Evolutionary conservation across 2,888 invertebrate species (phyloP).

Genomic region (Microchrysa polita): DNA sequence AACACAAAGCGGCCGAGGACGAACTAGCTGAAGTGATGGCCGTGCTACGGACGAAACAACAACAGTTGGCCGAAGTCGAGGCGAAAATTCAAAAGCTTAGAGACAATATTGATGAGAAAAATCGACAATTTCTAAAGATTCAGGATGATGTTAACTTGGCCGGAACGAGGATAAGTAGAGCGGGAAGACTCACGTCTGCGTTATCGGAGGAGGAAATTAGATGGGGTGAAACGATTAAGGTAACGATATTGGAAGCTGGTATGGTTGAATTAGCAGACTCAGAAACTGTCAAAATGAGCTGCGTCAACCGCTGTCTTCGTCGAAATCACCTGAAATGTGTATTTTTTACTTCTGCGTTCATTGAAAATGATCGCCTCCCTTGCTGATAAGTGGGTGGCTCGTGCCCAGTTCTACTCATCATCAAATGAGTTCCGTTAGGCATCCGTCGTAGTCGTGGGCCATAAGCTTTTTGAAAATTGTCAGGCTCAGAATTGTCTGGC

Average conservation of each 20-base stretch:
- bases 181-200: constrained; percentile 86
- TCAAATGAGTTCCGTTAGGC: not conserved
- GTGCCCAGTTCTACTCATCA: not conserved
- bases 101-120: constrained; percentile 75
- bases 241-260: no score
- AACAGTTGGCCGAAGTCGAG: constrained; percentile 83
- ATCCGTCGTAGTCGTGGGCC: no score
- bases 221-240: constrained; percentile 79
- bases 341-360: no score
- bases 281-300: no score
- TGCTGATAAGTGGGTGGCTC: no score
- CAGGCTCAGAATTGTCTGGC: no score
- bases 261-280: no score
- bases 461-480: no score
- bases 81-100: constrained; percentile 67
- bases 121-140: constrained; percentile 78
- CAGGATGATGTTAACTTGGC: constrained; percentile 81
- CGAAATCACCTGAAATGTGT: no score
- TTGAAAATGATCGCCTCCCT: no score
- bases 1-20: constrained; percentile 78
- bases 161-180: constrained; percentile 79
- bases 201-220: constrained; percentile 85
- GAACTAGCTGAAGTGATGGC: constrained; percentile 81
- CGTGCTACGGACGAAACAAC: constrained; percentile 80
- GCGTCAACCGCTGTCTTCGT: no score